These are phyloP conservation scores for Atherix ibis DNA, from an alignment of 2,888 invertebrate genomes.

Conservation along the genomic window DNA sequence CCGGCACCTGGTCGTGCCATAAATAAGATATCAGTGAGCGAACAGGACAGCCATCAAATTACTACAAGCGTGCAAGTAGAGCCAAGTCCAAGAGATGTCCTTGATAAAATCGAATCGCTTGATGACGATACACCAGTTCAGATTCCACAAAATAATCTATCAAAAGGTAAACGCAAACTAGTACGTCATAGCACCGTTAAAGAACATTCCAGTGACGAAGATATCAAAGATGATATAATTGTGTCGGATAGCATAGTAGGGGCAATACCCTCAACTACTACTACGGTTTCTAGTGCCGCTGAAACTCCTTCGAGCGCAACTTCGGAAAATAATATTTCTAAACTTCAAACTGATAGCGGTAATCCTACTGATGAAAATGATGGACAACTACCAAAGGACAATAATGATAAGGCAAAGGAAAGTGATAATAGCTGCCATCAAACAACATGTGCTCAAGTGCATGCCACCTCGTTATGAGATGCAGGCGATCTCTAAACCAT, in stretches of 20 bases:
- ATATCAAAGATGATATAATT: not conserved
- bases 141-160: not conserved
- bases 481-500: no score
- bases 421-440: not conserved
- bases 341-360: no score
- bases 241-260: not conserved
- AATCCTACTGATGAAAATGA: not conserved
- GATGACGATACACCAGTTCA: conserved; percentile 3
- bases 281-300: not conserved
- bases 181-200: conserved; percentile 3
- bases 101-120: conserved; percentile 7
- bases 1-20: not conserved
- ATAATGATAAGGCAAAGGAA: not conserved
- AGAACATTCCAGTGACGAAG: conserved; percentile 3
- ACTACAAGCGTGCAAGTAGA: not conserved
- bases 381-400: no score
- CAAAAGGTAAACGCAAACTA: conserved; percentile 1
- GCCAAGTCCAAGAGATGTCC: not conserved
- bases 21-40: not conserved
- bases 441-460: conserved; percentile 4
- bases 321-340: not conserved
- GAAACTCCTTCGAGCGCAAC: not conserved
- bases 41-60: no score
- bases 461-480: conserved; percentile 2
- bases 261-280: not conserved